Evolutionary conservation across 2,888 invertebrate genomes (phyloP).

Genomic region (Helicoverpa assulta): DNA sequence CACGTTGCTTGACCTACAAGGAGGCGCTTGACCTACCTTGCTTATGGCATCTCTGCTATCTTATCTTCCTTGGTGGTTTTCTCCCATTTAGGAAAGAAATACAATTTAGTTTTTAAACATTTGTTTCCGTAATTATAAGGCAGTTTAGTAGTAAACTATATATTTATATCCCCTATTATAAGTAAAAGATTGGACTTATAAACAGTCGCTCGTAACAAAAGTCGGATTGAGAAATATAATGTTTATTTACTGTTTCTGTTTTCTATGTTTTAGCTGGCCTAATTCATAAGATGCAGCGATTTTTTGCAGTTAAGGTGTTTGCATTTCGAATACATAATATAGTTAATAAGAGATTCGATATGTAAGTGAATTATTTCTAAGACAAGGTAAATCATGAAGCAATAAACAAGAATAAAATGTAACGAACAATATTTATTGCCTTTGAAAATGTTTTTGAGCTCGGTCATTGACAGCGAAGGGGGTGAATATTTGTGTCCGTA

Average conservation of each 20-base stretch:
- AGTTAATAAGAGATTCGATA: too few relatives aligned
- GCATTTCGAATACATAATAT: too few relatives aligned
- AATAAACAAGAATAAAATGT: too few relatives aligned
- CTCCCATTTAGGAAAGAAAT: constrained; percentile 30
- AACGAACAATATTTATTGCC: too few relatives aligned
- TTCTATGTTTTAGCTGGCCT: constrained; percentile 26
- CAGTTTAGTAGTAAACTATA: constrained; percentile 41
- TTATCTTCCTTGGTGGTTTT: not conserved
- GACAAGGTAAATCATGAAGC: too few relatives aligned
- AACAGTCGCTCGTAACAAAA: constrained; percentile 39
- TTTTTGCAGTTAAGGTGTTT: not conserved
- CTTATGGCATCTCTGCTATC: too few relatives aligned
- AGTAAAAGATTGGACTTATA: constrained; percentile 55
- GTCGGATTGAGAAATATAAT: constrained; percentile 56
- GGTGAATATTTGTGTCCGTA: too few relatives aligned
- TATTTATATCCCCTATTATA: constrained; percentile 47
- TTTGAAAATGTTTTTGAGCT: too few relatives aligned
- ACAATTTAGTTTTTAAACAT: constrained; percentile 50
- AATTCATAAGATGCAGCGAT: constrained; percentile 22
- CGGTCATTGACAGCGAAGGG: too few relatives aligned
- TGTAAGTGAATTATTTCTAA: too few relatives aligned
- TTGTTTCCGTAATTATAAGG: constrained; percentile 57
- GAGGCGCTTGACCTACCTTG: too few relatives aligned
- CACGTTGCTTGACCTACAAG: too few relatives aligned
- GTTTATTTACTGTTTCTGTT: constrained; percentile 55